These are phyloP conservation scores for Sylvicola cinctus DNA, from an alignment of 2,888 invertebrate species.

Conservation along the genomic window DNA sequence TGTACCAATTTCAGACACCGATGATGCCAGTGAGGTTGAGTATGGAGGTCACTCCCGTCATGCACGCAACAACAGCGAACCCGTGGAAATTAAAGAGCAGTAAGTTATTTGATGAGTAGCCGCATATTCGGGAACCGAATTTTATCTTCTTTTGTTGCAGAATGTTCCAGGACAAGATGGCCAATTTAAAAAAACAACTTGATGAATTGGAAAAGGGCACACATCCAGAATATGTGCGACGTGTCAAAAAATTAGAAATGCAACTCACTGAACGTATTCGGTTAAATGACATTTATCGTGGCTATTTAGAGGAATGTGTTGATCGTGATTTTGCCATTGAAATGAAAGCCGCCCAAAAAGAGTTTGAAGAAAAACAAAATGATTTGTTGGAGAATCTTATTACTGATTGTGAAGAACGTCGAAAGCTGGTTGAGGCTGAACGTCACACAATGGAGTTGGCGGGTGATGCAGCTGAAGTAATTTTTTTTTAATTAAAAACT, in stretches of 20 bases:
- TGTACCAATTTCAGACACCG: conserved; percentile 54
- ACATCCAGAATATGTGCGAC: conserved; percentile 68
- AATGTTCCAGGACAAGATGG: conserved; percentile 79
- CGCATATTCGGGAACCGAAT: background rate
- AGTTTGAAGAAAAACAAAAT: conserved; percentile 70
- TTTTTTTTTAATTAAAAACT: background rate
- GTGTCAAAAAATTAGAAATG: conserved; percentile 61
- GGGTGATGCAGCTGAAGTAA: conserved; percentile 64
- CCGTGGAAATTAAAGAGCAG: conserved; percentile 24
- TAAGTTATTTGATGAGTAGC: conserved; percentile 9
- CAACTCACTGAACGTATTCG: conserved; percentile 62
- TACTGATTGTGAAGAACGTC: conserved; percentile 81
- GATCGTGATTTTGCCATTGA: conserved; percentile 75
- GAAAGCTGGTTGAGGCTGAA: conserved; percentile 74
- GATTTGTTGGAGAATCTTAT: conserved; percentile 77
- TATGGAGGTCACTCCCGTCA: conserved; percentile 34
- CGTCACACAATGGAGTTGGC: conserved; percentile 74
- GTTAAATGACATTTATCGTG: conserved; percentile 53
- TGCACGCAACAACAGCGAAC: conserved; percentile 11
- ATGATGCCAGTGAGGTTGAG: conserved; percentile 94
- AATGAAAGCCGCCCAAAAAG: conserved; percentile 72
- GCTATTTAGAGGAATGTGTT: conserved; percentile 67
- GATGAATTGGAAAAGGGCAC: conserved; percentile 70
- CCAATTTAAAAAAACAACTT: conserved; percentile 69
- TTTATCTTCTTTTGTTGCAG: conserved; percentile 24